Percentiles rank a stretch among this genome's conserved stretches.
Conservation (phyloP, 2,113 vertebrate genomes). For the Syngnathoides biaculeatus region DNA sequence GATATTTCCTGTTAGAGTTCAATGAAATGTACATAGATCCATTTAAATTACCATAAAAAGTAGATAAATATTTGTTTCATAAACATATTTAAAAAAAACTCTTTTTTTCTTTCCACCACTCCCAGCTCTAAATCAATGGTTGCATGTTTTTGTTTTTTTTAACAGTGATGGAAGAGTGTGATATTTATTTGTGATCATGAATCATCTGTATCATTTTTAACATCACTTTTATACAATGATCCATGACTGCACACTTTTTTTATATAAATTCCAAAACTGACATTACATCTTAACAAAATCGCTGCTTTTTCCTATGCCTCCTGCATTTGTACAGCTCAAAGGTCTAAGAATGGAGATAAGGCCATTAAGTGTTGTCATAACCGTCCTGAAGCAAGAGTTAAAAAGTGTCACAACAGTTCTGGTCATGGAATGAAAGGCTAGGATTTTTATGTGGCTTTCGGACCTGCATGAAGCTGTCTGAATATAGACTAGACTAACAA, state of each 20-base stretch:
- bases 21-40: too few relatives aligned
- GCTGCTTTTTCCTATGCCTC: background rate
- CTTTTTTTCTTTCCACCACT: too few relatives aligned
- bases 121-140: too few relatives aligned
- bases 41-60: too few relatives aligned
- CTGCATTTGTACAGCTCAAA: conserved; percentile 58
- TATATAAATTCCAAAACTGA: background rate
- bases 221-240: background rate
- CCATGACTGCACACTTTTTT: background rate
- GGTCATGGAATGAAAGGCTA: conserved; percentile 42
- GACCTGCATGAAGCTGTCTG: conserved; percentile 33
- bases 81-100: too few relatives aligned
- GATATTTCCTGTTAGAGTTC: too few relatives aligned
- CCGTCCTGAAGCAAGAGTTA: conserved; percentile 53
- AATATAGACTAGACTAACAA: conserved; percentile 52
- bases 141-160: background rate
- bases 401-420: conserved; percentile 43
- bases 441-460: conserved; percentile 41
- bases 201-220: background rate
- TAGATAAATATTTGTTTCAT: too few relatives aligned
- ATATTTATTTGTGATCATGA: background rate
- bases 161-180: background rate
- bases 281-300: background rate
- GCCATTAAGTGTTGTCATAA: conserved; percentile 56
- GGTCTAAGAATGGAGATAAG: conserved; percentile 69